These are phyloP conservation scores for Scelioninae gen. 1 DNA, from an alignment of 2,888 invertebrate species.

Conservation along the genomic window DNA sequence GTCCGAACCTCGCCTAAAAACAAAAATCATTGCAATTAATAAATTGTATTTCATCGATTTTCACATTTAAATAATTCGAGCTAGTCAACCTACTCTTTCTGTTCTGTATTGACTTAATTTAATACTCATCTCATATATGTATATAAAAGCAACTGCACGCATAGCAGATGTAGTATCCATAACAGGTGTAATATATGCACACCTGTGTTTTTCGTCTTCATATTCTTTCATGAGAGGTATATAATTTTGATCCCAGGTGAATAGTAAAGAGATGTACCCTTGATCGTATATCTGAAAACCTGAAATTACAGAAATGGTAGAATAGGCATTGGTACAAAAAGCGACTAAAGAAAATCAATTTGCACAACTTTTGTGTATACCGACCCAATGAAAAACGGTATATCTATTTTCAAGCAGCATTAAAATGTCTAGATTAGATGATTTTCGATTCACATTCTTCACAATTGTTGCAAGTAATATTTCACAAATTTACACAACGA, in stretches of 20 bases:
- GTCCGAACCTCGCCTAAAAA: slow-evolving; percentile 54
- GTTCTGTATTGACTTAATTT: slow-evolving; percentile 54
- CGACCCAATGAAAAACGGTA: no score
- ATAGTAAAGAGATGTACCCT: slow-evolving; percentile 69
- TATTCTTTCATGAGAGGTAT: slow-evolving; percentile 57
- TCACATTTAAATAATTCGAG: slow-evolving; percentile 45
- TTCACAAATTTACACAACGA: no score
- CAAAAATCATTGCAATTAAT: slow-evolving; percentile 62
- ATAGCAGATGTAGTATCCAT: slow-evolving; percentile 16
- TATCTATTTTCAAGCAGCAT: no score
- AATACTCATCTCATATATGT: slow-evolving; percentile 63
- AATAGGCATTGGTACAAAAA: slow-evolving; percentile 38
- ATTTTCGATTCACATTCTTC: no score
- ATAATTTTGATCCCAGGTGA: slow-evolving; percentile 68
- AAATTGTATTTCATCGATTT: slow-evolving; percentile 62
- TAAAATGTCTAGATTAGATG: no score
- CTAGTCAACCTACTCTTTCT: slow-evolving; percentile 1
- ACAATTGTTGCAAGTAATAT: no score
- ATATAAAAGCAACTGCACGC: slow-evolving; percentile 57
- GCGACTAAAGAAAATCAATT: slow-evolving; percentile 55
- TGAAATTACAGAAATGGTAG: slow-evolving; percentile 43
- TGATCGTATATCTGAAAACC: slow-evolving; percentile 67
- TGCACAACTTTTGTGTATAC: no score
- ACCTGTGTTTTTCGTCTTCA: slow-evolving; percentile 54
- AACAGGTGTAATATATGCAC: slow-evolving; percentile 53